Conservation (phyloP, 1,140 invertebrate species). For the Drosophila melanogaster region DNA sequence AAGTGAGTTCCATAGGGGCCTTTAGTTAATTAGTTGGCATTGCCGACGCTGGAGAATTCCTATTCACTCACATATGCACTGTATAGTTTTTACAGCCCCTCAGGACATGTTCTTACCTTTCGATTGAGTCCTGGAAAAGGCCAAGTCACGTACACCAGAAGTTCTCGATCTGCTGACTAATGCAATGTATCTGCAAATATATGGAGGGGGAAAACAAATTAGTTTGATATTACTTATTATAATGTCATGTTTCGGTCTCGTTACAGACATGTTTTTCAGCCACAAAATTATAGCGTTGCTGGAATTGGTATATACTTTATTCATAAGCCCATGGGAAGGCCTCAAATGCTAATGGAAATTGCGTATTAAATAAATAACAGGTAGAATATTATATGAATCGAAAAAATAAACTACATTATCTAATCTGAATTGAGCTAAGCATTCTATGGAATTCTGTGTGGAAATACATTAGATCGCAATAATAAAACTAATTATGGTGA, state of each 20-base stretch:
- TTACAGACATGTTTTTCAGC: slow-evolving; percentile 19
- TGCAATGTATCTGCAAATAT: slow-evolving; percentile 46
- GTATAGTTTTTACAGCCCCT: background rate
- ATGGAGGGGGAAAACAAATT: slow-evolving; percentile 22
- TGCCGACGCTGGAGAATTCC: background rate
- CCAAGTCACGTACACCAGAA: slow-evolving; percentile 33
- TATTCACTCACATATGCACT: slow-evolving; percentile 16
- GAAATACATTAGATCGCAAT: too few species aligned
- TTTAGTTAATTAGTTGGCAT: slow-evolving; percentile 45
- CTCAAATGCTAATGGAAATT: slow-evolving; percentile 38
- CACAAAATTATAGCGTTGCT: slow-evolving; percentile 28
- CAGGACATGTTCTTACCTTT: slow-evolving; percentile 20
- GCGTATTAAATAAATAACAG: slow-evolving; percentile 36
- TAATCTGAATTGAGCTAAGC: background rate
- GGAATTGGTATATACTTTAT: slow-evolving; percentile 33
- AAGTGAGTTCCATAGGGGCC: slow-evolving; percentile 54
- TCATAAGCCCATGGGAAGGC: slow-evolving; percentile 18
- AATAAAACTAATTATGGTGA: too few species aligned
- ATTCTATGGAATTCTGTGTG: background rate
- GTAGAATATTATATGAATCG: slow-evolving; percentile 20
- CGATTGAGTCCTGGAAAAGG: slow-evolving; percentile 39
- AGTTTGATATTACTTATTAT: slow-evolving; percentile 42
- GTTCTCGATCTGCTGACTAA: slow-evolving; percentile 45
- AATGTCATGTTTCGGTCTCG: slow-evolving; percentile 42
- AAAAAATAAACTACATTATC: slow-evolving; percentile 8